Percentiles rank a stretch among this genome's conserved stretches.
Conservation (phyloP, 2,888 invertebrate genomes). For the Lasius platythorax region DNA sequence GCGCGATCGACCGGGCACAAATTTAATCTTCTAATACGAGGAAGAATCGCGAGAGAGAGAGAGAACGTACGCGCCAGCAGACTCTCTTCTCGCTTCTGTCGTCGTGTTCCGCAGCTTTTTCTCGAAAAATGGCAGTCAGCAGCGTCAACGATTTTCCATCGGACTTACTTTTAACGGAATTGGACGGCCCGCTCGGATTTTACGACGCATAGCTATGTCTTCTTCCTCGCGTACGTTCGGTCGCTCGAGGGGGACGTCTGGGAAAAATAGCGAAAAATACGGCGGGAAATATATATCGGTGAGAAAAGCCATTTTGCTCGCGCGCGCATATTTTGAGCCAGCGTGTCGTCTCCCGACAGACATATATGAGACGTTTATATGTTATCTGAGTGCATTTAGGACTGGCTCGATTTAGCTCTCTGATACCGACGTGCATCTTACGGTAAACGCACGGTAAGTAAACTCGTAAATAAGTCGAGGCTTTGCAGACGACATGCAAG, state of each 20-base stretch:
- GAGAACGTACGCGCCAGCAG: not conserved
- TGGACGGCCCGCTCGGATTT: conserved; percentile 57
- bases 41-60: not conserved
- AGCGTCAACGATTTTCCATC: conserved; percentile 55
- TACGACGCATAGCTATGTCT: conserved; percentile 22
- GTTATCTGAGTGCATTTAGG: conserved; percentile 65
- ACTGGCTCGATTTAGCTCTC: conserved; percentile 44
- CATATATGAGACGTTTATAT: conserved; percentile 65
- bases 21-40: conserved; percentile 51
- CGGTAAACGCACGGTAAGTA: not conserved
- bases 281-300: conserved; percentile 44
- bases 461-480: not conserved
- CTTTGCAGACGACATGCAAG: not conserved
- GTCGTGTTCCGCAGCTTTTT: conserved; percentile 28
- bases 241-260: not conserved
- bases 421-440: conserved; percentile 40
- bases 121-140: conserved; percentile 35
- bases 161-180: conserved; percentile 66
- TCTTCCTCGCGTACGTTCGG: conserved; percentile 13
- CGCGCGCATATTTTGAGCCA: conserved; percentile 14
- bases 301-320: conserved; percentile 24
- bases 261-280: conserved; percentile 46
- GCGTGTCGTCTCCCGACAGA: conserved; percentile 29
- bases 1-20: conserved; percentile 42
- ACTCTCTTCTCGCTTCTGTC: conserved; percentile 14